Base-by-base conservation (phyloP, 2,797 vertebrate genomes). In the Coregonus suidteri region DNA sequence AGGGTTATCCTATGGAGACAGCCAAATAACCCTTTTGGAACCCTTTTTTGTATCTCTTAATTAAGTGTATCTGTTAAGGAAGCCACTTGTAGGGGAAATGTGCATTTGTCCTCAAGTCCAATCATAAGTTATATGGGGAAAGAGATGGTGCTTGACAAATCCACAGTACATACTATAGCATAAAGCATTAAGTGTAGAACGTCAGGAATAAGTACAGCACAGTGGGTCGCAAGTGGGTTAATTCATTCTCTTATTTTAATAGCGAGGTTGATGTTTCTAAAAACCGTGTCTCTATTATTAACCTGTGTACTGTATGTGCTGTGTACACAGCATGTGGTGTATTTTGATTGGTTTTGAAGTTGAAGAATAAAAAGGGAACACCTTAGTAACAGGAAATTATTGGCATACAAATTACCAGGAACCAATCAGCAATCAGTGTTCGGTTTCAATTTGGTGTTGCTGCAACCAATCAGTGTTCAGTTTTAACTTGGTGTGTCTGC, bases 351-450 rank as follows among this genome's bases (percentile, higher is more conserved):
- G 15, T 56, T n/a, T 56, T 56, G 54, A 16, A 15, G 54, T 56
- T 65, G 62, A 20, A 20, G n/a, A 65, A 72, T 53, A 20, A 53
- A 68, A 62, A 13, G 51, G 35, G 30, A 51, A 6, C 69, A 71
- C 78, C 77, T 79, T 56, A 77, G 69, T n/a, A 73, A 52, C 31
- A 79, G 37, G n/a, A 62, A 53, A 75, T 71, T 75, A 82, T 54
- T 6, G 75, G 76, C 69, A 81, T 53, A 76, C 51, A 67, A 78
- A 85, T 77, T 6, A 71, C 81, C 0, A 4, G 73, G 77, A 82
- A 81, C 66, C 85, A 82, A 81, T 66, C 6, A 66, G 11, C 4
- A 31, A 3, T 3, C 4, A 54, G 52, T 54, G 15, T 54, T 54
- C 14, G 11, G 11, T 25, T 25, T 25, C 25, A 25, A 25, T 54